Evolutionary conservation across 2,888 invertebrate genomes (phyloP).

Genomic region (Argynnis bischoffii): DNA sequence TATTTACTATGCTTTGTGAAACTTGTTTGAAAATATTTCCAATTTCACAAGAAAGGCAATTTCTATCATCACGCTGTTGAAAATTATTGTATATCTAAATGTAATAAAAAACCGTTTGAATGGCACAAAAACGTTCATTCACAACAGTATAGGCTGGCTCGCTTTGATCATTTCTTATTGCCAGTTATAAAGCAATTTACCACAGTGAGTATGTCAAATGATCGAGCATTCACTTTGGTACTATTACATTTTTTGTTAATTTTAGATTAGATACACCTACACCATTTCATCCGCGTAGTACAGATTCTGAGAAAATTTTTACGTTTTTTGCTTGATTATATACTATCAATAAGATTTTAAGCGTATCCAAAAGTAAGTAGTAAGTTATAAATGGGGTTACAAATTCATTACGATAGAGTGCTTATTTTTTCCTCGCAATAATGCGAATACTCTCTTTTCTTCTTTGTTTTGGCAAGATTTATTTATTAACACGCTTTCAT

Average conservation of each 20-base stretch:
- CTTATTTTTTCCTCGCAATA: too few species aligned
- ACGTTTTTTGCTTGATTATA: too few species aligned
- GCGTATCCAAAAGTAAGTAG: too few species aligned
- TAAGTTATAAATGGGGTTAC: too few species aligned
- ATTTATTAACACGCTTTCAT: too few species aligned
- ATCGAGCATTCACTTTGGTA: conserved; percentile 9
- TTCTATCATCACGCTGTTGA: conserved; percentile 1
- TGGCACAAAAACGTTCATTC: conserved; percentile 10
- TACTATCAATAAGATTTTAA: too few species aligned
- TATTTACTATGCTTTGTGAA: too few species aligned
- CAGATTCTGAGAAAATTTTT: neutral
- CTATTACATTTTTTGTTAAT: conserved; percentile 1
- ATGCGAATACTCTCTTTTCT: too few species aligned
- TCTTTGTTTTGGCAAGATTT: too few species aligned
- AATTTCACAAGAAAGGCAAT: conserved; percentile 4
- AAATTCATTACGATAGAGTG: too few species aligned
- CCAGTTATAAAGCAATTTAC: conserved; percentile 16
- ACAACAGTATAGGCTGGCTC: conserved; percentile 2
- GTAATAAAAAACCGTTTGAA: conserved; percentile 14
- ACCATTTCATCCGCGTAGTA: neutral
- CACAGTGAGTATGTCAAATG: conserved; percentile 15
- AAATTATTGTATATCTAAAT: neutral
- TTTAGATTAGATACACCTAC: conserved; percentile 1
- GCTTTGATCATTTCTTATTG: conserved; percentile 12
- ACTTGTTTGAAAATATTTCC: neutral